Conservation (phyloP, 2,888 invertebrate species). For the Lasius fuliginosus region DNA sequence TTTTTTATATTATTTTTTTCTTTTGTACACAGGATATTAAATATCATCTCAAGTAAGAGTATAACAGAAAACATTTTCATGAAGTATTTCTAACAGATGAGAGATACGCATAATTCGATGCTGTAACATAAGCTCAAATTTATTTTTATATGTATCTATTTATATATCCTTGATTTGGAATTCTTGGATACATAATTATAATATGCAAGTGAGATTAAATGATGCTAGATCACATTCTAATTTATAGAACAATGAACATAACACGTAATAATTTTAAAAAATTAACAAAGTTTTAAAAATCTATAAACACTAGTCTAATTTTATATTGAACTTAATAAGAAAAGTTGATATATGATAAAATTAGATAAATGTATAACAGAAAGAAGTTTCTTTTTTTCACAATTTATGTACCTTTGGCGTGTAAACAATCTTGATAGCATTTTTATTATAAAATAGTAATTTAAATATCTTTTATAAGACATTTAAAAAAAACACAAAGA, state of each 20-base stretch:
- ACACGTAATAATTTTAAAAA: background rate
- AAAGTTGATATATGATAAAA: background rate
- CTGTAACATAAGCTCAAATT: background rate
- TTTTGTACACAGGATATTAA: slow-evolving; percentile 34
- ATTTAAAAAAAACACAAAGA: background rate
- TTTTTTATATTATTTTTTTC: slow-evolving; percentile 9
- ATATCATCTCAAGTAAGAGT: slow-evolving; percentile 1
- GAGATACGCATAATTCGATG: background rate
- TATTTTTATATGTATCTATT: background rate
- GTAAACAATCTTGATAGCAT: background rate
- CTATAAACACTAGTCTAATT: background rate
- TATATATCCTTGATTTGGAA: background rate
- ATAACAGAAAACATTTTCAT: slow-evolving; percentile 14
- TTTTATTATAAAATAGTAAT: slow-evolving; percentile 17
- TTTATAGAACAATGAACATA: background rate
- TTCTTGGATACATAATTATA: slow-evolving; percentile 2
- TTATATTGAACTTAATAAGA: background rate
- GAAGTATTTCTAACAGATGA: slow-evolving; percentile 15
- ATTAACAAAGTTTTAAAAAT: background rate
- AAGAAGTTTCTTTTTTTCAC: background rate
- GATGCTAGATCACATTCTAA: background rate
- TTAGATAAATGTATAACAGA: background rate
- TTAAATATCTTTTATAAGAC: background rate
- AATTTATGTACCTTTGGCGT: background rate
- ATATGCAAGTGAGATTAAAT: slow-evolving; percentile 8